A percentile compares a stretch with the other conserved stretches of the same genome.
These are phyloP conservation scores for Netelia melanura DNA, from an alignment of 2,888 invertebrate species.

Conservation along the genomic window DNA sequence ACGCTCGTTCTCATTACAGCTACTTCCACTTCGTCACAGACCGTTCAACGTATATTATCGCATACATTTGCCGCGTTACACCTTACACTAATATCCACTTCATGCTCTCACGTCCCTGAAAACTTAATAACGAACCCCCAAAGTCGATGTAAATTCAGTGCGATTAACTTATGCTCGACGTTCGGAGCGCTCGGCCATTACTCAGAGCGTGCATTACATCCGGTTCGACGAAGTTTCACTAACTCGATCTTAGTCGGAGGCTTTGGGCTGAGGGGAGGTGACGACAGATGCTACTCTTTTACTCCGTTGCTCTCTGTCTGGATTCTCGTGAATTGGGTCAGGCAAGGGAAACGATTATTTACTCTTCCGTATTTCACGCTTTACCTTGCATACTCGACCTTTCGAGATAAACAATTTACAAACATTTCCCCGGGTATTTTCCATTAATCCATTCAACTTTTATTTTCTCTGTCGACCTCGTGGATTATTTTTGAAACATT, in stretches of 20 bases:
- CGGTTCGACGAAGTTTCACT: conserved; percentile 49
- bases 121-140: conserved; percentile 64
- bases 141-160: conserved; percentile 71
- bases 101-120: conserved; percentile 23
- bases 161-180: conserved; percentile 74
- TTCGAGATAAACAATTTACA: too few relatives aligned
- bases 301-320: conserved; percentile 35
- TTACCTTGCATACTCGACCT: too few relatives aligned
- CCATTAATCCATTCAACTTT: too few relatives aligned
- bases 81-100: conserved; percentile 12
- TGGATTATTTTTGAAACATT: too few relatives aligned
- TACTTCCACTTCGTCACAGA: too few relatives aligned
- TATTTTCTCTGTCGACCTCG: too few relatives aligned
- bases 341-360: conserved; percentile 27
- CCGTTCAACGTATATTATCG: background rate
- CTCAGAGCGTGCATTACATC: conserved; percentile 68
- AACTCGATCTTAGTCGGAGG: conserved; percentile 57
- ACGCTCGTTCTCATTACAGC: too few relatives aligned
- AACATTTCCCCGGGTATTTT: too few relatives aligned
- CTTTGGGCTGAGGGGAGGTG: conserved; percentile 21
- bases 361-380: background rate
- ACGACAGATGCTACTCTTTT: conserved; percentile 47
- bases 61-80: background rate
- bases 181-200: conserved; percentile 71
- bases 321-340: conserved; percentile 47